These are phyloP conservation scores for Vulpes ferrilata DNA, from an alignment of 2,113 vertebrate genomes.

Conservation along the genomic window DNA sequence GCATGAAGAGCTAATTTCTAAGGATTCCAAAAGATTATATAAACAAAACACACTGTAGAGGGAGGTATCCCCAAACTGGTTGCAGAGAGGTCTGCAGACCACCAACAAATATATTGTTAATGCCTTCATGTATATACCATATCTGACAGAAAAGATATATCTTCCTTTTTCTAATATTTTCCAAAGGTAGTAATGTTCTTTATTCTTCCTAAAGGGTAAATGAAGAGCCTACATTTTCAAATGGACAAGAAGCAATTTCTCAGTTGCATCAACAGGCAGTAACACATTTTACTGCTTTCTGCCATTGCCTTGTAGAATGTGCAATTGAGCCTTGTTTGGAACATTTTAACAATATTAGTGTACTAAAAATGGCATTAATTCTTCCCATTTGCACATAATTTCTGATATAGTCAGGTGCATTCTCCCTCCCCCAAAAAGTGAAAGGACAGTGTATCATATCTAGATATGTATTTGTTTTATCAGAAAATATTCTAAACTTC, in stretches of 20 bases:
- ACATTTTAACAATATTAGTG: background rate
- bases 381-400: background rate
- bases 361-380: background rate
- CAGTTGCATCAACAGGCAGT: background rate
- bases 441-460: background rate
- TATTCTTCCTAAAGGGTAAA: background rate
- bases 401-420: background rate
- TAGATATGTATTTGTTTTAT: background rate
- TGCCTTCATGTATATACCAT: too few relatives aligned
- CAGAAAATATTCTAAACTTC: background rate
- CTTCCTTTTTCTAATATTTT: background rate
- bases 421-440: background rate
- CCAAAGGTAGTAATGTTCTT: background rate
- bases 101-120: too few relatives aligned
- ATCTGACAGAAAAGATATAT: background rate
- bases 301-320: background rate
- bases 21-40: background rate
- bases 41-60: too few relatives aligned
- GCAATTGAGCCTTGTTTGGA: background rate
- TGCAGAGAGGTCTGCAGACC: background rate
- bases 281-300: background rate
- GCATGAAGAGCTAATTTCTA: background rate
- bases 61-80: background rate
- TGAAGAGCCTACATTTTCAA: background rate
- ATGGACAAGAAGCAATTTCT: background rate